A percentile compares a stretch with the other conserved stretches of the same genome.
Evolutionary conservation across 1,140 invertebrate genomes (phyloP).

Genomic region (Stenopsyche tienmushanensis): DNA sequence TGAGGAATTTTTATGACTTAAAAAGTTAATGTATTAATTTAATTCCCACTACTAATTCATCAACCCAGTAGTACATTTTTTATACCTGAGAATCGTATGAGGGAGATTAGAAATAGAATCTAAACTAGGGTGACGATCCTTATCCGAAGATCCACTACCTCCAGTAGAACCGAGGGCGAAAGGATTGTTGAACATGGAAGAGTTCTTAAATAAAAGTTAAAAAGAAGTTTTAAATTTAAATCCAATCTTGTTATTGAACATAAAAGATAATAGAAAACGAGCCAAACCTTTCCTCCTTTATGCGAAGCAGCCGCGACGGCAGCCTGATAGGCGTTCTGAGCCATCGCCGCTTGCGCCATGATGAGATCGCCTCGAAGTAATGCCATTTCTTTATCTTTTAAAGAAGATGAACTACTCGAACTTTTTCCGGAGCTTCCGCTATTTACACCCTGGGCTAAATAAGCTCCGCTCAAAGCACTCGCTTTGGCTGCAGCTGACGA

Average conservation of each 20-base stretch:
- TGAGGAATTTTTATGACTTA: too few species aligned
- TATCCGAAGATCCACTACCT: slow-evolving; percentile 47
- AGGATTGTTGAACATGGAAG: slow-evolving; percentile 46
- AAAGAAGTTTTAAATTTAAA: background rate
- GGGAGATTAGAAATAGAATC: slow-evolving; percentile 53
- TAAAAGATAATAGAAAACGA: background rate
- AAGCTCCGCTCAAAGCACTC: slow-evolving; percentile 36
- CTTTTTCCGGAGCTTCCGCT: background rate
- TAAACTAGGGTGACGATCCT: slow-evolving; percentile 50
- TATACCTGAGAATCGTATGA: slow-evolving; percentile 53
- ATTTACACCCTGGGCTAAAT: slow-evolving; percentile 32
- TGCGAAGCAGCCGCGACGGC: slow-evolving; percentile 45
- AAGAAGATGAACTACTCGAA: slow-evolving; percentile 14
- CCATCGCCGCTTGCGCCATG: slow-evolving; percentile 51
- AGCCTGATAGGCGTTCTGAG: slow-evolving; percentile 52
- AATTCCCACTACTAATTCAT: too few species aligned
- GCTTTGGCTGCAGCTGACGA: slow-evolving; percentile 39
- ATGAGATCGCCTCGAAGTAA: slow-evolving; percentile 51
- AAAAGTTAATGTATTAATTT: too few species aligned
- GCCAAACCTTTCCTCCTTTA: slow-evolving; percentile 28
- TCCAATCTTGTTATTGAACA: background rate
- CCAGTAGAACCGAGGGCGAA: slow-evolving; percentile 45
- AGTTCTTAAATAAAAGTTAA: slow-evolving; percentile 33
- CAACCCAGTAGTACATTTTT: too few species aligned
- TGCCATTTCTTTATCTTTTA: slow-evolving; percentile 48